phyloP scores from a whole-genome alignment of 2,113 vertebrate species.

The Australoheros scitulus region DNA sequence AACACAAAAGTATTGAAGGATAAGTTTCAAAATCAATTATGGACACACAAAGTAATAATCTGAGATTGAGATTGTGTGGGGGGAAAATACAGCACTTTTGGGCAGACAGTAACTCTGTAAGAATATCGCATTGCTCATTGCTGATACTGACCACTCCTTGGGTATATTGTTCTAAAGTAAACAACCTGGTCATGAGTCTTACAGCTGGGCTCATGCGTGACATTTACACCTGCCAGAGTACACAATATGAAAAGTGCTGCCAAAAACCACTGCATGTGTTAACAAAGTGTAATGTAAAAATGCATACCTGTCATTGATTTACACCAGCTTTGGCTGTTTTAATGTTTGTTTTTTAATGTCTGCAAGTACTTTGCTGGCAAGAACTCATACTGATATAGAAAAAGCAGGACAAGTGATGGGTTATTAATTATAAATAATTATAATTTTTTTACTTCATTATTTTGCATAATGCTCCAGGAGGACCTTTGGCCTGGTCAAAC shows the following conservation, averaged over 20 bases:
- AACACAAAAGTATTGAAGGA: too few species aligned
- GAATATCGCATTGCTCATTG: not conserved
- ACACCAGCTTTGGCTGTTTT: not conserved
- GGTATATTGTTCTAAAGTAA: constrained; percentile 23
- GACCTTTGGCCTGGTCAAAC: rapidly evolving
- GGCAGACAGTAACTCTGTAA: not conserved
- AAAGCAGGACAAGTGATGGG: rapidly evolving
- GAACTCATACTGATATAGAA: not conserved
- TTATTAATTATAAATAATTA: not conserved
- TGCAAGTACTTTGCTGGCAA: not conserved
- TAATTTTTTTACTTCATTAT: not conserved
- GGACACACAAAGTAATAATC: too few species aligned
- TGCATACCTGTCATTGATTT: not conserved
- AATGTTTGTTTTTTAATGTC: not conserved
- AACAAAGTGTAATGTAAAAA: not conserved
- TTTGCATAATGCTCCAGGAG: not conserved
- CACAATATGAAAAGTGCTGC: not conserved
- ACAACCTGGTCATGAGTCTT: not conserved
- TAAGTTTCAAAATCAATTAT: too few species aligned
- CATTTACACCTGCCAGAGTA: not conserved
- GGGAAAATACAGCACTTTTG: too few species aligned
- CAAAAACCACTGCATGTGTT: not conserved
- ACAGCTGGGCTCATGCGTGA: not conserved
- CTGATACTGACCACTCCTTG: constrained; percentile 20
- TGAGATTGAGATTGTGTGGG: not conserved